Evolutionary conservation across 2,113 vertebrate genomes (phyloP).

Genomic region (Passer domesticus): DNA sequence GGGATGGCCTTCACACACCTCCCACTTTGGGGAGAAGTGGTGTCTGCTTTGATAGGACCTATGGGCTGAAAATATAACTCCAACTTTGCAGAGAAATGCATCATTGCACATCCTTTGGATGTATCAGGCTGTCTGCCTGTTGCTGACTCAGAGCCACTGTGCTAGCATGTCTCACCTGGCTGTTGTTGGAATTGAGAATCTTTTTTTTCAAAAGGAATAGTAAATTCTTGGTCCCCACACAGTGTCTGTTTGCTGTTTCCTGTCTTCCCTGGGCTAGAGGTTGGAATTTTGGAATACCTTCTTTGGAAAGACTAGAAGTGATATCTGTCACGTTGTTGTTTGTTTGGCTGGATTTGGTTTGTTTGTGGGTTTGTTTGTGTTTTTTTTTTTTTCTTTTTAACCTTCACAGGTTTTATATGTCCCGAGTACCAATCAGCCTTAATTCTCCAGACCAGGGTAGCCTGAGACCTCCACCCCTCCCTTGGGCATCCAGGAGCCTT

Average conservation of each 20-base stretch:
- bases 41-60: neutral
- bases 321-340: neutral
- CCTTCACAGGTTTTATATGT: neutral
- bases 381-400: neutral
- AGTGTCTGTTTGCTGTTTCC: neutral
- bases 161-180: neutral
- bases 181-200: neutral
- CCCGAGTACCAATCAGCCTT: neutral
- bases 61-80: neutral
- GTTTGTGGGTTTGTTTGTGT: rapidly evolving
- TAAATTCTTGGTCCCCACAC: neutral
- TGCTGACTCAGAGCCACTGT: neutral
- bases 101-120: neutral
- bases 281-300: neutral
- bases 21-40: neutral
- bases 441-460: neutral
- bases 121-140: neutral
- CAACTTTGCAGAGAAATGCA: neutral
- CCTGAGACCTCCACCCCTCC: neutral
- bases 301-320: neutral
- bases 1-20: neutral
- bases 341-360: neutral
- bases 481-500: neutral
- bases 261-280: neutral
- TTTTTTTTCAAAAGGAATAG: neutral